Percentiles rank a stretch among this genome's conserved stretches.
These are phyloP conservation scores for Phalloptychus januarius DNA, from an alignment of 2,797 vertebrate genomes.

Conservation along the genomic window DNA sequence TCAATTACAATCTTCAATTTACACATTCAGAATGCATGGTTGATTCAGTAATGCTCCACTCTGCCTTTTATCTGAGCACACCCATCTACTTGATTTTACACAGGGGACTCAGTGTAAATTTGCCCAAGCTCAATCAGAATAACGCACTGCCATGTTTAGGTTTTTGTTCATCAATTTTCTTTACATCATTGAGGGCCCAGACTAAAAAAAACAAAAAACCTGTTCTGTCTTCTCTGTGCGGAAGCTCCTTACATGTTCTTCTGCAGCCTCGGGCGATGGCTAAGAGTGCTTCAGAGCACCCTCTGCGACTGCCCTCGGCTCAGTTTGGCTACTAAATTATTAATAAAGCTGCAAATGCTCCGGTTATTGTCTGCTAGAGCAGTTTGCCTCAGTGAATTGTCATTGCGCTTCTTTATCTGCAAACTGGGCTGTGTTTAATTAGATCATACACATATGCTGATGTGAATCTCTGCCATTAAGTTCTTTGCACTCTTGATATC, in stretches of 20 bases:
- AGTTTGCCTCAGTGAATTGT: slow-evolving; percentile 58
- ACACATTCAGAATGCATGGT: slow-evolving; percentile 61
- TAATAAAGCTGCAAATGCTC: slow-evolving; percentile 74
- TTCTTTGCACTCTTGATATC: slow-evolving; percentile 8
- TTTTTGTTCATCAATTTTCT: background rate
- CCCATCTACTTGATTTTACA: slow-evolving; percentile 72
- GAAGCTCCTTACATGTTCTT: slow-evolving; percentile 63
- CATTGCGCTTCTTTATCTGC: slow-evolving; percentile 37
- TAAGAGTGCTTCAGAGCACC: slow-evolving; percentile 66
- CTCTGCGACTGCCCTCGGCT: slow-evolving; percentile 64
- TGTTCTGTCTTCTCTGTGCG: slow-evolving; percentile 33
- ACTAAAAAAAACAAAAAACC: slow-evolving; percentile 14
- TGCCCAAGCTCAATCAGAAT: slow-evolving; percentile 51
- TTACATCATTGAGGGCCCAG: slow-evolving; percentile 38
- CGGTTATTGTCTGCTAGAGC: slow-evolving; percentile 63
- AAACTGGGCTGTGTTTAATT: slow-evolving; percentile 24
- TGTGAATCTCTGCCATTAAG: slow-evolving; percentile 10
- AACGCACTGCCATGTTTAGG: slow-evolving; percentile 21
- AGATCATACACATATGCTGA: slow-evolving; percentile 21
- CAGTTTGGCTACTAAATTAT: slow-evolving; percentile 80
- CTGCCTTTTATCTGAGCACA: slow-evolving; percentile 53
- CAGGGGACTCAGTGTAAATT: slow-evolving; percentile 61
- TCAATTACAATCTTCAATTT: slow-evolving; percentile 71
- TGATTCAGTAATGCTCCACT: slow-evolving; percentile 63
- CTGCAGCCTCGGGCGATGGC: slow-evolving; percentile 61